These are phyloP conservation scores for Styela clava DNA, from an alignment of 23 tunicate genomes.

Conservation along the genomic window DNA sequence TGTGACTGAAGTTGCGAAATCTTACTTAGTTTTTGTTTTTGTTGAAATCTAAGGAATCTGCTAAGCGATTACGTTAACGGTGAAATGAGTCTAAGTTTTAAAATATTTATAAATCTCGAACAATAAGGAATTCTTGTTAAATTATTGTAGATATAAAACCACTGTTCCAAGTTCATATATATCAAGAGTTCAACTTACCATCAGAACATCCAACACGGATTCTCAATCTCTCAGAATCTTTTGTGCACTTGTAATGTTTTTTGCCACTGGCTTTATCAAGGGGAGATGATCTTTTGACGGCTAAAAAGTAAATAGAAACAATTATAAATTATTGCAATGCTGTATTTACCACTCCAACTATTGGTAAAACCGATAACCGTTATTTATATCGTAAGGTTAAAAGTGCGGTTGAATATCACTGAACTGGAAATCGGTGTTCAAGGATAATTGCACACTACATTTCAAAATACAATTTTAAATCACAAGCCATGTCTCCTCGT, in stretches of 20 bases:
- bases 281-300: not conserved
- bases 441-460: not conserved
- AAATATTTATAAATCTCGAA: no score
- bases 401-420: not conserved
- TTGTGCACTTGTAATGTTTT: conserved; percentile 13
- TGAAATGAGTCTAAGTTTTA: not conserved
- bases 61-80: not conserved
- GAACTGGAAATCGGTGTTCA: not conserved
- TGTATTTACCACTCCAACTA: no score
- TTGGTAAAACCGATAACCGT: not conserved
- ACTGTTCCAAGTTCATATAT: not conserved
- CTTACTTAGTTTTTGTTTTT: not conserved
- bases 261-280: not conserved
- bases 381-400: not conserved
- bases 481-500: not conserved
- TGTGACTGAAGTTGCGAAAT: not conserved
- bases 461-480: not conserved
- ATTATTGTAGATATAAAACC: no score
- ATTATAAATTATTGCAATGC: no score
- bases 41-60: not conserved
- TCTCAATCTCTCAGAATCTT: conserved; percentile 9
- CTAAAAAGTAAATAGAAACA: not conserved
- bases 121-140: no score
- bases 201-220: conserved; percentile 17
- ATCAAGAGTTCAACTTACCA: not conserved